Evolutionary conservation across 2,888 invertebrate genomes (phyloP).

Genomic region (Labia minor): DNA sequence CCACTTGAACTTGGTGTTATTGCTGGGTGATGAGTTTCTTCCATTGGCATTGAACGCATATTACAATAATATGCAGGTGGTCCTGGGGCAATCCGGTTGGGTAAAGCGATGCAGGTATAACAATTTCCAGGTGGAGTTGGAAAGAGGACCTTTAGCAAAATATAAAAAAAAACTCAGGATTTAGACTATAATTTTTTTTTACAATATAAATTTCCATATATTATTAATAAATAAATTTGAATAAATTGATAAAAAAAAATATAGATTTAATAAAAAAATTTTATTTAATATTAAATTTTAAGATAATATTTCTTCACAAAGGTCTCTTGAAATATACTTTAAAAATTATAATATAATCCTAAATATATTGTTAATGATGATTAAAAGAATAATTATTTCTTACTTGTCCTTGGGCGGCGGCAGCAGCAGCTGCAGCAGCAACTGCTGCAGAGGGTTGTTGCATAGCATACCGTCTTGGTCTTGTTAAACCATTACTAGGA

Average conservation of each 20-base stretch:
- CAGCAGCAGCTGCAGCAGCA: neutral
- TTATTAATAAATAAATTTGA: too few relatives aligned
- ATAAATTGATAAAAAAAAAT: too few relatives aligned
- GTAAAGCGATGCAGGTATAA: constrained; percentile 34
- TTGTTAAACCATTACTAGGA: neutral
- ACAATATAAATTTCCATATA: too few relatives aligned
- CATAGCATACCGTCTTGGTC: neutral
- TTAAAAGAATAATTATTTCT: too few relatives aligned
- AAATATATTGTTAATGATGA: too few relatives aligned
- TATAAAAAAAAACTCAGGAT: neutral
- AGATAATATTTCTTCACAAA: too few relatives aligned
- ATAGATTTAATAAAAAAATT: too few relatives aligned
- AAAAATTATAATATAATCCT: too few relatives aligned
- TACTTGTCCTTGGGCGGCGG: neutral
- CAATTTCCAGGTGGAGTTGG: constrained; percentile 28
- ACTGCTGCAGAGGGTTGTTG: neutral
- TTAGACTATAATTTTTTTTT: too few relatives aligned
- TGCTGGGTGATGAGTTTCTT: constrained; percentile 29
- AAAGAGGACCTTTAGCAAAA: neutral
- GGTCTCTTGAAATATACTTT: too few relatives aligned
- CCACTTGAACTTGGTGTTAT: constrained; percentile 30
- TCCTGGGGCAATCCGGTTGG: neutral
- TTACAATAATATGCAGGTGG: constrained; percentile 29
- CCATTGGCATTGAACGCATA: constrained; percentile 40
- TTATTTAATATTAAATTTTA: too few relatives aligned